Evolutionary conservation across 2,113 vertebrate genomes (phyloP).

Genomic region (Mobula hypostoma): DNA sequence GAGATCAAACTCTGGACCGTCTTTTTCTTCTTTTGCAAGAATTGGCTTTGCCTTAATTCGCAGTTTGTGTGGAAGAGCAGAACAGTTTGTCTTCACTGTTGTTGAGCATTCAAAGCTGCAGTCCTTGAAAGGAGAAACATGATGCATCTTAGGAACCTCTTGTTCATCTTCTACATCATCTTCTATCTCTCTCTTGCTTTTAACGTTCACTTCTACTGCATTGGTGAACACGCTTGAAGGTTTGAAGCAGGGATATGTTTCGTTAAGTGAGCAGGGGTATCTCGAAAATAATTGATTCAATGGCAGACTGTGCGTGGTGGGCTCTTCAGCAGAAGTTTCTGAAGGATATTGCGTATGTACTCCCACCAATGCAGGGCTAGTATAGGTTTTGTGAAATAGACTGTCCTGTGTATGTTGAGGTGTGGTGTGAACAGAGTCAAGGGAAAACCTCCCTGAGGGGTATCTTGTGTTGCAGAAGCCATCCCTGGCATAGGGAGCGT

Average conservation of each 20-base stretch:
- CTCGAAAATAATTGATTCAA: background rate
- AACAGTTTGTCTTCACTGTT: conserved; percentile 13
- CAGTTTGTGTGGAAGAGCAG: conserved; percentile 63
- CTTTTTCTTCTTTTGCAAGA: conserved; percentile 15
- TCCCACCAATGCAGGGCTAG: background rate
- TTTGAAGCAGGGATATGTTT: background rate
- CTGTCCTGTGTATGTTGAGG: conserved; percentile 21
- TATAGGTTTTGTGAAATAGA: background rate
- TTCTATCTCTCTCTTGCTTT: conserved; percentile 32
- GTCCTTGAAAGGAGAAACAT: background rate
- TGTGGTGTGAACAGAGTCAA: conserved; percentile 36
- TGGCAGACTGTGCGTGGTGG: background rate
- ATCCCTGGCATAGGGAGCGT: conserved; percentile 43
- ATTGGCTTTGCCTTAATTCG: conserved; percentile 55
- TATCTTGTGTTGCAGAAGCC: conserved; percentile 45
- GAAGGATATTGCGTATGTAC: background rate
- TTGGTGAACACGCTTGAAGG: background rate
- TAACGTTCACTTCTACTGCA: background rate
- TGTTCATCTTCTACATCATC: conserved; percentile 51
- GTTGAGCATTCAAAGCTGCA: background rate
- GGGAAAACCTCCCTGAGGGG: conserved; percentile 20
- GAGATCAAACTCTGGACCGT: conserved; percentile 37
- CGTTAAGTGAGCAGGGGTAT: background rate
- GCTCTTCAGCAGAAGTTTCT: background rate
- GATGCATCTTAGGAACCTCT: conserved; percentile 49